Conservation (phyloP, 2,888 invertebrate genomes). For the Thecocarcelia acutangulata region DNA sequence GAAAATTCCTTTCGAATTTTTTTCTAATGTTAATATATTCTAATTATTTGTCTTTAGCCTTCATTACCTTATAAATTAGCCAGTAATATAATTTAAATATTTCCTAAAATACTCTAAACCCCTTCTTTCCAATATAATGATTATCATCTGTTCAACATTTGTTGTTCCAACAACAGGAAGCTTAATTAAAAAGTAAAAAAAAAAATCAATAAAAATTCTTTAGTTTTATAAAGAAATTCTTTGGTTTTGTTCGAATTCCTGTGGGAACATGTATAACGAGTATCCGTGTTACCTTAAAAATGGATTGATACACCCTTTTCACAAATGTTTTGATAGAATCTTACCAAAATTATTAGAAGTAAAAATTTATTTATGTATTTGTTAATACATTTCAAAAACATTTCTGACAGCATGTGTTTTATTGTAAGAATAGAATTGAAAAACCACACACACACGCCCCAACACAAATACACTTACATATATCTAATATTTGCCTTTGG, state of each 20-base stretch:
- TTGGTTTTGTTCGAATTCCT: conserved; percentile 55
- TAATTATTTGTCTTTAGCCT: neutral
- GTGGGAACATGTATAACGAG: conserved; percentile 38
- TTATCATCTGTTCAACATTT: conserved; percentile 56
- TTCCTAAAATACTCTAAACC: conserved; percentile 36
- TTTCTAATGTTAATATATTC: too few relatives aligned
- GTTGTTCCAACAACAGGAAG: neutral
- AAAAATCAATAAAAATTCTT: conserved; percentile 67
- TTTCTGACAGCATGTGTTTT: conserved; percentile 61
- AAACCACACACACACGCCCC: conserved; percentile 53
- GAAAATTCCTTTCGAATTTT: too few relatives aligned
- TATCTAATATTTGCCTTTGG: neutral
- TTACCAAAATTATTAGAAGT: conserved; percentile 34
- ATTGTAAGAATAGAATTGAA: conserved; percentile 45
- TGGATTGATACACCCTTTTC: conserved; percentile 63
- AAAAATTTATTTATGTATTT: neutral
- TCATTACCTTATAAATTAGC: conserved; percentile 10
- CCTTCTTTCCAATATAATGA: neutral
- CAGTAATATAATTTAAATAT: conserved; percentile 28
- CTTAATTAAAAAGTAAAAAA: conserved; percentile 3
- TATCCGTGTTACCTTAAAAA: conserved; percentile 60
- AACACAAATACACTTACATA: neutral
- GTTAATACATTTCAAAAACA: conserved; percentile 29
- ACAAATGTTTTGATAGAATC: conserved; percentile 63
- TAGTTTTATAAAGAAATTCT: conserved; percentile 45